Percentiles rank a stretch among this genome's conserved stretches.
These are phyloP conservation scores for Hyla sarda DNA, from an alignment of 2,113 vertebrate species.

Conservation along the genomic window DNA sequence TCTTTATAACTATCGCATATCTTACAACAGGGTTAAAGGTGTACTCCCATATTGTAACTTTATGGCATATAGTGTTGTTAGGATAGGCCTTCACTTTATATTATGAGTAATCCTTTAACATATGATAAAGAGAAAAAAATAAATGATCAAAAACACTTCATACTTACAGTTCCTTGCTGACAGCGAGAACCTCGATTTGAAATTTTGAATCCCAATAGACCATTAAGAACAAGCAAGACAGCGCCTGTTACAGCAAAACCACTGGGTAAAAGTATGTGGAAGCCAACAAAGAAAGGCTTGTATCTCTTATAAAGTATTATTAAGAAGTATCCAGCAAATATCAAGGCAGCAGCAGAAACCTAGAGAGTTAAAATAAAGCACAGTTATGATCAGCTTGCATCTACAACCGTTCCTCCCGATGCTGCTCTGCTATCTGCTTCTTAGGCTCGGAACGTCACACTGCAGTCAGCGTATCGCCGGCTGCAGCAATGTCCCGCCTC, in stretches of 20 bases:
- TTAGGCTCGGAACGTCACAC: too few species aligned
- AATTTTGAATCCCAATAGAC: conserved; percentile 52
- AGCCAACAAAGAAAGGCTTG: conserved; percentile 55
- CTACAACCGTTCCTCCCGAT: too few species aligned
- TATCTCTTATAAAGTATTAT: conserved; percentile 57
- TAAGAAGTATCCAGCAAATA: conserved; percentile 33
- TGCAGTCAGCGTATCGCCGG: too few species aligned
- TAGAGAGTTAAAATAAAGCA: conserved; percentile 48
- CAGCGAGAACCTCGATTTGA: conserved; percentile 19
- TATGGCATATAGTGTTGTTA: too few species aligned
- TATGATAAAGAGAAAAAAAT: too few species aligned
- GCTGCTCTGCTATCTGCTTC: too few species aligned
- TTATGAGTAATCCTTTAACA: too few species aligned
- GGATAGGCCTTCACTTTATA: too few species aligned
- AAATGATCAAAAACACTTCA: neutral
- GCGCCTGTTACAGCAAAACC: conserved; percentile 58
- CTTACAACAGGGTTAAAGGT: too few species aligned
- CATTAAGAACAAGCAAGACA: conserved; percentile 45
- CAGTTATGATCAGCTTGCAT: neutral
- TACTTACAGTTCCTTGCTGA: conserved; percentile 55
- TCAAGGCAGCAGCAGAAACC: neutral
- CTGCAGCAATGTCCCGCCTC: too few species aligned
- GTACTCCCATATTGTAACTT: too few species aligned
- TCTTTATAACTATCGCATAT: too few species aligned
- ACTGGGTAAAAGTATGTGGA: conserved; percentile 57